A percentile compares a stretch with the other conserved stretches of the same genome.
Evolutionary conservation across 2,113 vertebrate species (phyloP).

Genomic region (Ahaetulla prasina): DNA sequence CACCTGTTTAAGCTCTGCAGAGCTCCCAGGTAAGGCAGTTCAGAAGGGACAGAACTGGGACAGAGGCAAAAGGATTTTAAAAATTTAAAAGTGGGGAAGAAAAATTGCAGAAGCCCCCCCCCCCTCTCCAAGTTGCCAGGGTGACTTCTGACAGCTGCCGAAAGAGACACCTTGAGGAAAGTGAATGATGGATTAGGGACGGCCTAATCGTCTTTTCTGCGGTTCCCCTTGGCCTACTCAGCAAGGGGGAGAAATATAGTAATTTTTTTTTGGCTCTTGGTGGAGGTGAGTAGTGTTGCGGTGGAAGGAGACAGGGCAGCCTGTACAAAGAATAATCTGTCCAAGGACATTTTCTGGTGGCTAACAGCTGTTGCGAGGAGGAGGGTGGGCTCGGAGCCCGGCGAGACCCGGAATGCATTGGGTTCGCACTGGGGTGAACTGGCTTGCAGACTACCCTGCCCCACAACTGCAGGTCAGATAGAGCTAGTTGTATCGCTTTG

Average conservation of each 20-base stretch:
- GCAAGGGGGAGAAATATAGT: too few species aligned
- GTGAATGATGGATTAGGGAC: neutral
- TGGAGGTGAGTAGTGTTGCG: fast-evolving
- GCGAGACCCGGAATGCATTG: neutral
- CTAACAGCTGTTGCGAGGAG: neutral
- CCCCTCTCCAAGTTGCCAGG: neutral
- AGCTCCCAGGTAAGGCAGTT: neutral
- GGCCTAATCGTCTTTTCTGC: neutral
- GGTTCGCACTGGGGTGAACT: neutral
- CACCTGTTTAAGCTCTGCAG: neutral
- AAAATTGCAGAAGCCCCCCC: neutral
- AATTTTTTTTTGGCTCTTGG: neutral
- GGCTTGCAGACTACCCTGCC: neutral
- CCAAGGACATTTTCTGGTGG: neutral
- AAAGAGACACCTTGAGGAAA: neutral
- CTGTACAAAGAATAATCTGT: neutral
- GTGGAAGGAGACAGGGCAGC: neutral
- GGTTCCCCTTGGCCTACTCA: neutral
- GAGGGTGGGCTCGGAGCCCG: too few species aligned
- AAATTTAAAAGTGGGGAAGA: neutral
- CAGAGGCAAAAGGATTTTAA: neutral
- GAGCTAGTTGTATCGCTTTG: neutral
- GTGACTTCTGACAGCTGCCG: neutral
- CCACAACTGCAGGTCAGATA: too few species aligned
- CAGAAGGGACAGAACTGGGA: neutral